Base-by-base conservation (phyloP, 1,140 invertebrate species). In the Propsilocerus akamusi region DNA sequence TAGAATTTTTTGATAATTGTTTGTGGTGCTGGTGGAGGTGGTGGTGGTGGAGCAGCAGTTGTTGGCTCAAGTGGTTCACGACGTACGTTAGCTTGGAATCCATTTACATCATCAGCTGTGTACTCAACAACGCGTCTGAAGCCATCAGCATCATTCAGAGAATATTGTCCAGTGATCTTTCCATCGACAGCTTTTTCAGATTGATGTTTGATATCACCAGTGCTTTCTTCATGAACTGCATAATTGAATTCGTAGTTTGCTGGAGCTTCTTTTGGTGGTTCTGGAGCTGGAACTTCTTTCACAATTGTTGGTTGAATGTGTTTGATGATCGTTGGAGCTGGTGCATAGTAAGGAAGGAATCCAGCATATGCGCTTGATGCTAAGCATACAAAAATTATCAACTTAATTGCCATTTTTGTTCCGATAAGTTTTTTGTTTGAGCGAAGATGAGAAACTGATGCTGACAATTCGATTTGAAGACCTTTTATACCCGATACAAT, bases 51-150 rank as follows among this genome's bases (percentile, higher is more conserved):
- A n/a, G n/a, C n/a, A n/a, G n/a, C n/a, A n/a, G n/a, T n/a, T n/a
- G n/a, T n/a, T n/a, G n/a, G n/a, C n/a, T n/a, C n/a, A n/a, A n/a
- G n/a, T n/a, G n/a, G n/a, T n/a, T n/a, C 61, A 37, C 61, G 61
- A 12, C 56, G 53, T 14, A 68, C 67, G 24, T 65, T 57, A 17
- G 67, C 67, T 50, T 61, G 65, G 51, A 68, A 68, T 8, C 67
- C 67, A 51, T 61, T 55, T 52, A 61, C 46, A 2, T 59, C 59
- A 58, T 70, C 68, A 1, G 66, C 57, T 12, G 56, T 64, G 53
- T 69, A 69, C 32, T 70, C 67, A 8, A 69, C 68, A 23, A 62
- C 57, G 25, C 68, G 58, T 30, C 61, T 60, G 24, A 59, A 58
- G 12, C 67, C 67, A 54, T 69, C 67, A 22, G 68, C 59, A 25